Percentiles rank a stretch among this genome's conserved stretches.
Evolutionary conservation across 2,888 invertebrate species (phyloP).

Genomic region (Coleophora flavipennella): DNA sequence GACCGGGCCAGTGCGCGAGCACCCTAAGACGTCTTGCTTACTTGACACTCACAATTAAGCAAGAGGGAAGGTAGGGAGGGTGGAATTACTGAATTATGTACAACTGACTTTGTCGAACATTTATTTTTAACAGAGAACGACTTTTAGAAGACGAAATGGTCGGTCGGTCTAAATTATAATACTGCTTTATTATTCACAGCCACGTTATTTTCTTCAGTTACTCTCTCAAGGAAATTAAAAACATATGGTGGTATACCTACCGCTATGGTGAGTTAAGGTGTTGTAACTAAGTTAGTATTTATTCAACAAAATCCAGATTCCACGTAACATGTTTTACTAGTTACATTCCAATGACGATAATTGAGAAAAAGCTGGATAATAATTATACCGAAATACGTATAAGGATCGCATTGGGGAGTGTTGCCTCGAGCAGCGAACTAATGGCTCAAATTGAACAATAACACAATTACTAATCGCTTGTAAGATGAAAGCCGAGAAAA

Average conservation of each 20-base stretch:
- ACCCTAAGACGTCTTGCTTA: too few relatives aligned
- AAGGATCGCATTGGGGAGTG: neutral
- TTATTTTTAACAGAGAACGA: slow-evolving; percentile 49
- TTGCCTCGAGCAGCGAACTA: slow-evolving; percentile 14
- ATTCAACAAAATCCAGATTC: too few relatives aligned
- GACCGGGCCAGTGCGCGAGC: too few relatives aligned
- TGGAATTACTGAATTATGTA: slow-evolving; percentile 46
- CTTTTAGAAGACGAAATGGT: slow-evolving; percentile 19
- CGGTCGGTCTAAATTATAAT: slow-evolving; percentile 7
- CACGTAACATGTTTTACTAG: too few relatives aligned
- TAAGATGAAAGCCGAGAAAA: slow-evolving; percentile 27
- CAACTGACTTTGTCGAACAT: slow-evolving; percentile 44
- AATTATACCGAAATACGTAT: neutral
- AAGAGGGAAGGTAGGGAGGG: slow-evolving; percentile 14
- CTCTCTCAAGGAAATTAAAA: too few relatives aligned
- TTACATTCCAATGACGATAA: too few relatives aligned
- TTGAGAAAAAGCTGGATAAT: neutral
- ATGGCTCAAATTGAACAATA: slow-evolving; percentile 36
- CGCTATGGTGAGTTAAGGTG: too few relatives aligned
- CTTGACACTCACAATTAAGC: slow-evolving; percentile 26
- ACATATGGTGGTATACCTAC: too few relatives aligned
- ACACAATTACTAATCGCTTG: slow-evolving; percentile 33
- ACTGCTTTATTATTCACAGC: slow-evolving; percentile 32
- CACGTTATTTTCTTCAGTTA: slow-evolving; percentile 30
- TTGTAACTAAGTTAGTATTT: too few relatives aligned